Evolutionary conservation across 2,797 vertebrate genomes (phyloP).

Genomic region (Gephyroberyx darwinii): DNA sequence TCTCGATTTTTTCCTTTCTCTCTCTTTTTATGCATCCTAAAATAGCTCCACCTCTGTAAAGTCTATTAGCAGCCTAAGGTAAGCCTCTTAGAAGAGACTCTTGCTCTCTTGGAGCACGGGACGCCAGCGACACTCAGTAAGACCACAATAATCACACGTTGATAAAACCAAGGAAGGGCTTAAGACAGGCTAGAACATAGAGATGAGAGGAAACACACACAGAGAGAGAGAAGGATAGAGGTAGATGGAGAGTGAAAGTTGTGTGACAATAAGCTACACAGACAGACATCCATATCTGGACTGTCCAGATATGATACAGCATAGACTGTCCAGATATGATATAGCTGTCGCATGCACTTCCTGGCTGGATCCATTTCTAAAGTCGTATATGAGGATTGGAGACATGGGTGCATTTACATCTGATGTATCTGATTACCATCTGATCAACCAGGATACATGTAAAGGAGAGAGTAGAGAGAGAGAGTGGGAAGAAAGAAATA

Average conservation of each 20-base stretch:
- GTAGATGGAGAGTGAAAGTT: constrained; percentile 21
- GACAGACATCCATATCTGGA: background rate
- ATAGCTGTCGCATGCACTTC: no score
- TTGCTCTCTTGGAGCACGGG: constrained; percentile 65
- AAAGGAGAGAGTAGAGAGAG: background rate
- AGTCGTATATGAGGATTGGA: no score
- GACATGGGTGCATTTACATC: no score
- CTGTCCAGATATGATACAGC: no score
- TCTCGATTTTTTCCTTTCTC: constrained; percentile 37
- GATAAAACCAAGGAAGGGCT: constrained; percentile 48
- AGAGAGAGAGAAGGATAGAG: constrained; percentile 18
- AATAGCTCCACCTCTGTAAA: constrained; percentile 75
- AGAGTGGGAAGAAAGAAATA: constrained; percentile 5
- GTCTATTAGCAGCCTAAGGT: constrained; percentile 78
- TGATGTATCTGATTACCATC: no score
- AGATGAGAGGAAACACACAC: constrained; percentile 34
- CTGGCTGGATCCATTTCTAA: no score
- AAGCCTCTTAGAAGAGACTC: constrained; percentile 76
- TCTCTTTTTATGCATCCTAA: constrained; percentile 59
- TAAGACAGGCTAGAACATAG: constrained; percentile 30
- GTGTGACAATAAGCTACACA: background rate
- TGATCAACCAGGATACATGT: background rate
- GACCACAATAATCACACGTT: constrained; percentile 47
- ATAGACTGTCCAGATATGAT: no score
- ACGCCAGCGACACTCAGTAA: constrained; percentile 49